A percentile compares a stretch with the other conserved stretches of the same genome.
These are phyloP conservation scores for Neostethus bicornis DNA, from an alignment of 2,797 vertebrate species.

Conservation along the genomic window DNA sequence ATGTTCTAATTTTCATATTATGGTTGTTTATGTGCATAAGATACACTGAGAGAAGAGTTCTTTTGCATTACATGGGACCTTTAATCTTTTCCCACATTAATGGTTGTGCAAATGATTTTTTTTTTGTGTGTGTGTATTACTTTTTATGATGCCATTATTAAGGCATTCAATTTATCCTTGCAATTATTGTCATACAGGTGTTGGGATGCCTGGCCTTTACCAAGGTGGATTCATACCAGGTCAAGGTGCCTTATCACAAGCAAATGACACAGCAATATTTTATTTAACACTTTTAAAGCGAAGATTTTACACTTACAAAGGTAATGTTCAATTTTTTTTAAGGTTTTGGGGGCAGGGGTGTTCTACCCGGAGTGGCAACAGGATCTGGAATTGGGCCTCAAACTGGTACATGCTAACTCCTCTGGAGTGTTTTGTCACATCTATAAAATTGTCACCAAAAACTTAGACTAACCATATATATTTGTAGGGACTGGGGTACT, in stretches of 20 bases:
- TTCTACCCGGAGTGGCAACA: conserved; percentile 91
- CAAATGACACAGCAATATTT: neutral
- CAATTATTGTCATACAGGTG: conserved; percentile 80
- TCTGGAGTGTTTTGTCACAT: neutral
- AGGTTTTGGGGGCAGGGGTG: conserved; percentile 83
- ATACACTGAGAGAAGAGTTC: too few relatives aligned
- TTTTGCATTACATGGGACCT: conserved; percentile 3
- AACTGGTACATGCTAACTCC: conserved; percentile 78
- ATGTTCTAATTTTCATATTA: too few relatives aligned
- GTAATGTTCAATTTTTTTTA: conserved; percentile 9
- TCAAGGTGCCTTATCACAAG: conserved; percentile 78
- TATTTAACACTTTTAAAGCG: neutral
- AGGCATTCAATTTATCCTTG: too few relatives aligned
- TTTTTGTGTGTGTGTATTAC: too few relatives aligned
- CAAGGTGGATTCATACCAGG: conserved; percentile 90
- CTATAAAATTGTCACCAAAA: neutral
- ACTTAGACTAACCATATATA: conserved; percentile 11
- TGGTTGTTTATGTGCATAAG: too few relatives aligned
- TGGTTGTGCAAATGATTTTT: neutral
- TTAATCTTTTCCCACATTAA: neutral
- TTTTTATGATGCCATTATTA: too few relatives aligned
- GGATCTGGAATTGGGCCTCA: conserved; percentile 89
- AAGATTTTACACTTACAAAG: neutral
- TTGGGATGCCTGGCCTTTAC: conserved; percentile 90
- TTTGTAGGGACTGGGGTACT: conserved; percentile 64